phyloP scores from a whole-genome alignment of 2,797 vertebrate genomes.

The Epinephelus coioides region DNA sequence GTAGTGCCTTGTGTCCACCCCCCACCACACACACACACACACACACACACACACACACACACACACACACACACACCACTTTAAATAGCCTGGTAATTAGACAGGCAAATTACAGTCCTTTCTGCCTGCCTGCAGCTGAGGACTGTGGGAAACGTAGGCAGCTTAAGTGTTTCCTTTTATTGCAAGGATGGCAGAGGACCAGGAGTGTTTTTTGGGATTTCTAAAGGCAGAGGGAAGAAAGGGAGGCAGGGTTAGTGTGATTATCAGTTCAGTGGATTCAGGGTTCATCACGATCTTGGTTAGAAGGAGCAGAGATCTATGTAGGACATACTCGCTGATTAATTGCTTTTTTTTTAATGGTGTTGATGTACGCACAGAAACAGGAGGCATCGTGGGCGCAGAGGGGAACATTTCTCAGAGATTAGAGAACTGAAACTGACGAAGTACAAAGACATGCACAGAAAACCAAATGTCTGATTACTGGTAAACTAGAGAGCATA shows the following conservation, averaged over 20 bases:
- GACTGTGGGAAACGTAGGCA: constrained; percentile 82
- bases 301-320: constrained; percentile 6
- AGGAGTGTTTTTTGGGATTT: constrained; percentile 44
- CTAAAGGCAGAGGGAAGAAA: constrained; percentile 39
- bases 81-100: constrained; percentile 78
- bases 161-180: constrained; percentile 76
- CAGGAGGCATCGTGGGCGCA: background rate
- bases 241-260: constrained; percentile 10
- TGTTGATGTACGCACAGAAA: background rate
- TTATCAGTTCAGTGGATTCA: constrained; percentile 34
- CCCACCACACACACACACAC: constrained; percentile 3
- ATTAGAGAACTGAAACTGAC: background rate
- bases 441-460: background rate
- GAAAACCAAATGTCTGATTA: background rate
- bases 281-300: constrained; percentile 17
- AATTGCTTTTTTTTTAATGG: constrained; percentile 11
- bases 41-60: no score
- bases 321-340: constrained; percentile 13
- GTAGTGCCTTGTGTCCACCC: constrained; percentile 41
- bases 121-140: constrained; percentile 68
- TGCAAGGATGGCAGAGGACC: constrained; percentile 54
- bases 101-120: constrained; percentile 75
- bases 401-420: background rate
- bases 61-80: constrained; percentile 35
- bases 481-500: background rate